Percentiles rank a stretch among this genome's conserved stretches.
These are phyloP conservation scores for Uropsilus gracilis DNA, from an alignment of 2,113 vertebrate genomes.

Conservation along the genomic window DNA sequence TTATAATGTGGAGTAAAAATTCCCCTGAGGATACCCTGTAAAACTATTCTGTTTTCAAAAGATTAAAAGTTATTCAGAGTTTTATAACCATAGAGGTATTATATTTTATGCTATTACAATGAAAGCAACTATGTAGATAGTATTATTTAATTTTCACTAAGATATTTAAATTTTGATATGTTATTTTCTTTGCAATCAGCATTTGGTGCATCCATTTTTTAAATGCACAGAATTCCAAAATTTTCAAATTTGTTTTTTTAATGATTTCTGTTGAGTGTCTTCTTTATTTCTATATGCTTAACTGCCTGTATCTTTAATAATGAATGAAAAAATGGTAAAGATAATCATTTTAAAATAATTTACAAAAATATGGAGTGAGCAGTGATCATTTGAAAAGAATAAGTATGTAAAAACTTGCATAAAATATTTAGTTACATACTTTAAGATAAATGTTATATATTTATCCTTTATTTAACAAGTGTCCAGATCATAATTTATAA, in stretches of 20 bases:
- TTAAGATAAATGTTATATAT: neutral
- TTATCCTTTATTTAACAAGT: neutral
- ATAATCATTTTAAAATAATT: neutral
- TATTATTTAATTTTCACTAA: conserved; percentile 15
- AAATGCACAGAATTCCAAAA: neutral
- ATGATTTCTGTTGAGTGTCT: neutral
- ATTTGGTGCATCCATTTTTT: neutral
- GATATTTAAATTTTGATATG: neutral
- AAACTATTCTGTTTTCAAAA: neutral
- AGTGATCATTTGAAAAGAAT: neutral
- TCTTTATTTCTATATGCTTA: conserved; percentile 38
- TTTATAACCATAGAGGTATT: neutral
- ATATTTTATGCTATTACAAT: neutral
- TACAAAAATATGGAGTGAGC: neutral
- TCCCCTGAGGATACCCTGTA: neutral
- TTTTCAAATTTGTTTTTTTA: neutral
- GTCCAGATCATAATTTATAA: neutral
- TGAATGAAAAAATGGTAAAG: neutral
- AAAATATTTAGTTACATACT: neutral
- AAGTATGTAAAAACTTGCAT: neutral
- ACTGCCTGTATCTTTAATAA: neutral
- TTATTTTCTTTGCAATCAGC: neutral
- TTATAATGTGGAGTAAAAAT: neutral
- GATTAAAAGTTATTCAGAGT: neutral
- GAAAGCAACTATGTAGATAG: neutral